Conservation (phyloP, 2,113 vertebrate species). For the Epinephelus moara region DNA sequence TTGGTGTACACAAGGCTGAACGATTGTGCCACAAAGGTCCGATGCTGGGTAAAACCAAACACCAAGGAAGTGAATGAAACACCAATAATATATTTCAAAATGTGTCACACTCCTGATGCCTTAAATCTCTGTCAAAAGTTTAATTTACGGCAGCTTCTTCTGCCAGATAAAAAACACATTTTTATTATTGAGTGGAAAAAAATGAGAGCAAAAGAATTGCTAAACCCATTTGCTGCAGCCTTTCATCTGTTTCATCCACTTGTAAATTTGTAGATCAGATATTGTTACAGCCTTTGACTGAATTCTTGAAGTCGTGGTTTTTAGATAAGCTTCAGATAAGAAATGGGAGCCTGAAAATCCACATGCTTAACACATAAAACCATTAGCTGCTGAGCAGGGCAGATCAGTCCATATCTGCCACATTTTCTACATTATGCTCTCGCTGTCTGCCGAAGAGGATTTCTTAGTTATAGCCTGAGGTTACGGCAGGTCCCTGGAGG, state of each 20-base stretch:
- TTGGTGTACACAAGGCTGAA: no score
- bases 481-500: slow-evolving; percentile 17
- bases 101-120: background rate
- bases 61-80: background rate
- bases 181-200: background rate
- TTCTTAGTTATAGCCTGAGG: slow-evolving; percentile 12
- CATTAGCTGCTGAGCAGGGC: background rate
- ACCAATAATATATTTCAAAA: background rate
- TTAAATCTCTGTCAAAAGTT: background rate
- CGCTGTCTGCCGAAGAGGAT: background rate
- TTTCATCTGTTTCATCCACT: background rate
- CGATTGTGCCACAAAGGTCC: no score
- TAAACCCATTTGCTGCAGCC: background rate
- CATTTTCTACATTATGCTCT: background rate
- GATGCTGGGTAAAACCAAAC: background rate
- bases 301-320: slow-evolving; percentile 2
- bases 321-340: slow-evolving; percentile 27
- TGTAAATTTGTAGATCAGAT: background rate
- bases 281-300: slow-evolving; percentile 4
- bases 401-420: background rate
- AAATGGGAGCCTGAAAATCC: slow-evolving; percentile 24
- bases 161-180: background rate
- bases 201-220: background rate
- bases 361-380: background rate
- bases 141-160: background rate